These are phyloP conservation scores for Catharus bicknelli DNA, from an alignment of 2,113 vertebrate species.

Conservation along the genomic window DNA sequence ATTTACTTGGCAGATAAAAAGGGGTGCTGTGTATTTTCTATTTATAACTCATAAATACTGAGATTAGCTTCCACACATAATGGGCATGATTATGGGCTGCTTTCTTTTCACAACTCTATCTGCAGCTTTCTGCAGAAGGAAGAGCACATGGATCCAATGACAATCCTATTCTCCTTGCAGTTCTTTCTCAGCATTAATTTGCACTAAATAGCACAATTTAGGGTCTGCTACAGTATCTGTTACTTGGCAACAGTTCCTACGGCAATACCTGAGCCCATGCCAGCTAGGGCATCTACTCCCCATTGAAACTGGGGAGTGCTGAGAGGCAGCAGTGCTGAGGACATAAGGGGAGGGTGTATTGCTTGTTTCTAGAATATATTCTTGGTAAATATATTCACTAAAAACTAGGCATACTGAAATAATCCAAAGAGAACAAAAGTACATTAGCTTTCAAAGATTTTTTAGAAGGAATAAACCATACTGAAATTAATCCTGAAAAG, in stretches of 20 bases:
- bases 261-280: neutral
- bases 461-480: neutral
- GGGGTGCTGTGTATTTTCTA: slow-evolving; percentile 5
- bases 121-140: neutral
- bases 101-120: neutral
- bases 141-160: neutral
- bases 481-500: neutral
- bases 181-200: neutral
- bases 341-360: neutral
- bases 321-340: neutral
- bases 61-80: slow-evolving; percentile 41
- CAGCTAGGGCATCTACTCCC: neutral
- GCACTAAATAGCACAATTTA: neutral
- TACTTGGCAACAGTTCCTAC: slow-evolving; percentile 11
- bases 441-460: neutral
- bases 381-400: neutral
- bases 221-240: neutral
- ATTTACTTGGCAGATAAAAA: slow-evolving; percentile 35
- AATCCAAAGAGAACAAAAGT: neutral
- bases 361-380: neutral
- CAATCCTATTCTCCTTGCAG: neutral
- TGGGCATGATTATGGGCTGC: neutral
- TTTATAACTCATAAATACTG: slow-evolving; percentile 38
- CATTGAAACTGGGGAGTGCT: neutral
- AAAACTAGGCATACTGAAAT: neutral